Base-by-base conservation (phyloP, 92 coral and sea anemone genomes). In the Micromussa lordhowensis region DNA sequence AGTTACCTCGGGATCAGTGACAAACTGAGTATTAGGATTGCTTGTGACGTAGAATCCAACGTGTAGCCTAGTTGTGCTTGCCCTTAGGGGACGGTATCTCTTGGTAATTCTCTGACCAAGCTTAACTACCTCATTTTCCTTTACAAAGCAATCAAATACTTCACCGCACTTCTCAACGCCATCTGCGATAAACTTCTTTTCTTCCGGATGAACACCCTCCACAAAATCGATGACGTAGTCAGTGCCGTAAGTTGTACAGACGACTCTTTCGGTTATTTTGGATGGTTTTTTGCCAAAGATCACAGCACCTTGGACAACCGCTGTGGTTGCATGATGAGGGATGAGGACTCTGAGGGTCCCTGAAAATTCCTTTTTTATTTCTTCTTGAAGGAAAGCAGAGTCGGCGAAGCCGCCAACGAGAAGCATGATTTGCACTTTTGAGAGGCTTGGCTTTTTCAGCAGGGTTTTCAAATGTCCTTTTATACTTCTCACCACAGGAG, bases 291-390 rank as follows among this genome's bases (percentile, higher is more conserved):
- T 91, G 72, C 93, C 96, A 78, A 94, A 94, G 82, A 92, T 86
- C 15, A 94, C 94, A 13, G 94, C 96, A 24, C 96, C 96, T 80
- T 91, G 91, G 68, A 94, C 91, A 53, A 91, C 91, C n/a, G 96
- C 93, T n/a, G 84, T 75, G 75, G 89, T 91, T 55, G 95, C 89
- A 68, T 94, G 91, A 44, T 79, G 80, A 5, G 96, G 96, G 18
- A 91, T 79, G 3, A 94, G 81, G 40, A 94, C 85, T 24, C 82
- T 55, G 58, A 22, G 32, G 17, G 38, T 48, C 10, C 55, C 85
- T 87, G 71, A 53, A 92, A 87, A 54, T 31, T 71, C 87, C 66
- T 26, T 69, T 49, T 69, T 70, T 5, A 70, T 26, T 40, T 40
- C 87, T 15, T 75, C 22, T 40, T 83, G 87, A 38, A 70, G 44